Base-by-base conservation (phyloP, 2,113 vertebrate genomes). In the Apodemus sylvaticus region DNA sequence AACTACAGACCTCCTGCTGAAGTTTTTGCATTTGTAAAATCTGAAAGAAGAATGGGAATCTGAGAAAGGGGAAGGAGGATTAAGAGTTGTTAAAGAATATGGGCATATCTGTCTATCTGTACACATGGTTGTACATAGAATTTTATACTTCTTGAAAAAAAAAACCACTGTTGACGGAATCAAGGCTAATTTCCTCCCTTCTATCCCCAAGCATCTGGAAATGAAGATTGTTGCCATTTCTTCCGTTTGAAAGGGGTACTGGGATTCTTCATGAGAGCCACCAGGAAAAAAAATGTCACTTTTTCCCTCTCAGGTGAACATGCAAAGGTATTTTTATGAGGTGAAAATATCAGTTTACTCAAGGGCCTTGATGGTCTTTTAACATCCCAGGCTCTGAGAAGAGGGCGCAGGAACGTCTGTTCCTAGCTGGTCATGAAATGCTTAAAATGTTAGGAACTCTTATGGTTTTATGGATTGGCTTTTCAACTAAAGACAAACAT, bases 321-420 rank as follows among this genome's bases (percentile, higher is more conserved):
- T 48, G 24, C 91, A 9, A 94, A 90, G 73, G 55, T 91, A 97
- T 97, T 98, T 99, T 98, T 98, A 98, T 77, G 97, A 98, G 97
- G 98, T 98, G 98, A 97, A 98, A 98, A 98, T 98, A 98, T 98
- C 98, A 98, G 96, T 91, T 98, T 98, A 98, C 98, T 97, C 98
- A 91, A 96, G 97, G 96, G 95, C 96, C 90, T 93, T 94, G 98
- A 96, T 96, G 97, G 93, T 83, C 42, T 96, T 98, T 94, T 95
- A 98, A 97, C 97, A 98, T 96, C 96, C 95, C 90, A 82, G 62
- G 73, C 78, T 76, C 83, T 81, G 77, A 60, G 64, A 89, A 29
- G 91, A 94, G 68, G 26, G 89, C 82, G 90, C 17, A 0, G 22
- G 71, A 77, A 24, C 20, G 60, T 86, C 89, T 26, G 66, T 36